Percentiles rank a stretch among this genome's conserved stretches.
Evolutionary conservation across 2,113 vertebrate genomes (phyloP).

Genomic region (Cynocephalus volans): DNA sequence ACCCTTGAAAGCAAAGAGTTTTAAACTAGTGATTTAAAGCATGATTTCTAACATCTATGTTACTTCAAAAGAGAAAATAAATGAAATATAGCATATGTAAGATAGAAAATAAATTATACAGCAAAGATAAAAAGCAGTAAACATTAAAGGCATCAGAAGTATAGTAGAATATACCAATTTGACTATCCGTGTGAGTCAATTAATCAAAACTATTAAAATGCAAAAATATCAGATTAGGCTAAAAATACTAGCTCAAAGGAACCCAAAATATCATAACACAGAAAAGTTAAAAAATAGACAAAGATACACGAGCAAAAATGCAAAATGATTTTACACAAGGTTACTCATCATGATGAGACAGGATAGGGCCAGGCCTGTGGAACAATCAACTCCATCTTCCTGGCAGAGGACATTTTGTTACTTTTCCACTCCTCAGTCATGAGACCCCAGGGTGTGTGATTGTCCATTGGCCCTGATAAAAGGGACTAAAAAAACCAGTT

Average conservation of each 20-base stretch:
- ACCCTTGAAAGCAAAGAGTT: background rate
- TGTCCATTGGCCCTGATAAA: too few relatives aligned
- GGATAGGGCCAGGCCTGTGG: too few relatives aligned
- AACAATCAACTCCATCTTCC: too few relatives aligned
- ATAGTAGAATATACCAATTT: background rate
- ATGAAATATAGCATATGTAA: background rate
- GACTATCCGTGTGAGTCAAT: background rate
- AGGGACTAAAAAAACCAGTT: too few relatives aligned
- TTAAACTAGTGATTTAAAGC: background rate
- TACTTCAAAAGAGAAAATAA: constrained; percentile 29
- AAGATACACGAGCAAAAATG: background rate
- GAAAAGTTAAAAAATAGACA: background rate
- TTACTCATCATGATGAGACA: background rate
- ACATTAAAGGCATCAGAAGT: background rate
- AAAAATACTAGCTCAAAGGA: background rate
- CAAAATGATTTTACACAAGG: background rate
- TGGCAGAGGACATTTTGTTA: too few relatives aligned
- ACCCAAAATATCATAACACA: background rate
- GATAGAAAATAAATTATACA: background rate
- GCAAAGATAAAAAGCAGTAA: background rate
- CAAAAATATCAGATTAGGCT: background rate
- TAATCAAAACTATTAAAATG: background rate
- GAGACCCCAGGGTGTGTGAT: too few relatives aligned
- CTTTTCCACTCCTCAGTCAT: too few relatives aligned
- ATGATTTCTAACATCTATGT: background rate